Evolutionary conservation across 2,888 invertebrate genomes (phyloP).

Genomic region (Antheraea yamamai): DNA sequence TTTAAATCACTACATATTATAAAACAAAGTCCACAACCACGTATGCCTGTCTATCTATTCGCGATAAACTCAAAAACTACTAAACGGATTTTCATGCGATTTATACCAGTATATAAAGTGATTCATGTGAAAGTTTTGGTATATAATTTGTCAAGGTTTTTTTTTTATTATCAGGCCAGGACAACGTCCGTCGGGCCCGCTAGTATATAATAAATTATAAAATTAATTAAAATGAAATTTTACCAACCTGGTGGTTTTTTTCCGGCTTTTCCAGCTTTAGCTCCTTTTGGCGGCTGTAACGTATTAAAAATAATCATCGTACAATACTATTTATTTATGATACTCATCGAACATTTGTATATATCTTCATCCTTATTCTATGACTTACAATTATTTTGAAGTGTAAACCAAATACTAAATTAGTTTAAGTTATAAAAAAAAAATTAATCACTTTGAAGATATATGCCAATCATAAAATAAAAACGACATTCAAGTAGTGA

Average conservation of each 20-base stretch:
- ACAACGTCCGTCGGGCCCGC: too few relatives aligned
- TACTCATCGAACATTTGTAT: background rate
- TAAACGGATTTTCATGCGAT: too few relatives aligned
- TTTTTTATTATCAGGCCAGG: too few relatives aligned
- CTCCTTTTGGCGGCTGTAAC: constrained; percentile 69
- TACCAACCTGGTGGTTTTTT: constrained; percentile 68
- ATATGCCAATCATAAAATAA: background rate
- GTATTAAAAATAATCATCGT: background rate
- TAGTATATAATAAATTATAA: too few relatives aligned
- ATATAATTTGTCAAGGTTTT: too few relatives aligned
- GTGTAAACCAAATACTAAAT: background rate
- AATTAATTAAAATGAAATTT: background rate
- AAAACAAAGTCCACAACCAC: too few relatives aligned
- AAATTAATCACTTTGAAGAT: background rate
- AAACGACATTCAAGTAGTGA: background rate
- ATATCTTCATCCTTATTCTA: background rate
- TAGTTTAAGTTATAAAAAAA: background rate
- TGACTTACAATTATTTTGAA: background rate
- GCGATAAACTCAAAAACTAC: too few relatives aligned
- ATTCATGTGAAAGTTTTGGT: too few relatives aligned
- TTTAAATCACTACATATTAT: too few relatives aligned
- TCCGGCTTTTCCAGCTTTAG: constrained; percentile 47
- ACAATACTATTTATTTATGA: background rate
- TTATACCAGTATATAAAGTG: too few relatives aligned
- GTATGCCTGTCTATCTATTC: too few relatives aligned